Percentiles rank a stretch among this genome's conserved stretches.
These are phyloP conservation scores for Sebastes minor DNA, from an alignment of 2,797 vertebrate genomes.

Conservation along the genomic window DNA sequence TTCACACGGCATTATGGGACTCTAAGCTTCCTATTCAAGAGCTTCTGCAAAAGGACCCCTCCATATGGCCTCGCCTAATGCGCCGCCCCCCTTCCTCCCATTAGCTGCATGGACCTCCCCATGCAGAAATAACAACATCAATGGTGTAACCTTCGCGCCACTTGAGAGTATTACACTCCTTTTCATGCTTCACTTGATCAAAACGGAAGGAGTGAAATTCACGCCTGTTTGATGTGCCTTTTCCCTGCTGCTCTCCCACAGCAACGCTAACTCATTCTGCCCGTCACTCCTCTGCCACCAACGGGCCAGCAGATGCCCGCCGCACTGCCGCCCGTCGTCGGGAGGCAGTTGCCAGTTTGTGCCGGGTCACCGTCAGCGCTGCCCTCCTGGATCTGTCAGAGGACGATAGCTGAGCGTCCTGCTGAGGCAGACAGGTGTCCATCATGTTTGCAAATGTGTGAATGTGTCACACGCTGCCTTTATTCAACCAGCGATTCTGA, in stretches of 20 bases:
- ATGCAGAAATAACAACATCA: conserved; percentile 92
- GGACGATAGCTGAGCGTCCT: background rate
- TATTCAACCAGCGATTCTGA: background rate
- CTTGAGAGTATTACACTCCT: conserved; percentile 92
- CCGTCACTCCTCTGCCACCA: conserved; percentile 80
- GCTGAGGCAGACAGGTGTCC: conserved; percentile 20
- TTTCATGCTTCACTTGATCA: conserved; percentile 93
- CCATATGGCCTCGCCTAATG: conserved; percentile 91
- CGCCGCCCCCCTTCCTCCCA: conserved; percentile 64
- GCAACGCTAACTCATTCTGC: conserved; percentile 86
- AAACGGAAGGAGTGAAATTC: conserved; percentile 90
- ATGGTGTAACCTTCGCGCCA: conserved; percentile 86
- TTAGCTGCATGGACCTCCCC: conserved; percentile 87
- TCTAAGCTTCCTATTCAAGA: conserved; percentile 94
- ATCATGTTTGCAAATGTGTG: conserved; percentile 10
- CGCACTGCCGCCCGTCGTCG: conserved; percentile 45
- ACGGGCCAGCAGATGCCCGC: conserved; percentile 88
- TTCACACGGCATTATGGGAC: conserved; percentile 89
- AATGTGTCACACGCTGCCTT: conserved; percentile 1
- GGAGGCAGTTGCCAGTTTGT: conserved; percentile 77
- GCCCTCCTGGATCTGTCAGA: conserved; percentile 23
- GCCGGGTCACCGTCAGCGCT: conserved; percentile 76
- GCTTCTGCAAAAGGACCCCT: conserved; percentile 72
- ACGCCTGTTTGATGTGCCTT: conserved; percentile 90
- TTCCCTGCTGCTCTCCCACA: conserved; percentile 88